Evolutionary conservation across 2,113 vertebrate species (phyloP), one percentile per base, ranked within the genome.

Genomic region (Puffinus mauretanicus): DNA sequence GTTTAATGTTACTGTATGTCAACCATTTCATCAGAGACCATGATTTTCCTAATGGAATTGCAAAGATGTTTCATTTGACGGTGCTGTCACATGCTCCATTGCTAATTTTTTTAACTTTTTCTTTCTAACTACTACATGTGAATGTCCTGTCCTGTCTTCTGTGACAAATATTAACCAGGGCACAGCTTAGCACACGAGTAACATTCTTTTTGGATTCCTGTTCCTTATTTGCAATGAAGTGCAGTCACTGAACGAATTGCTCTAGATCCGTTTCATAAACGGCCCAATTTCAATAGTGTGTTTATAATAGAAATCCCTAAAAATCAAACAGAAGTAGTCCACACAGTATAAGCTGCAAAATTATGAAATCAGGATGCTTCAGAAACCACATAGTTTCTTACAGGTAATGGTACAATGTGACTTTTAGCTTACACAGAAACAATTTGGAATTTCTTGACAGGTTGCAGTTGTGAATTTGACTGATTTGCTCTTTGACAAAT

Each of bases 251-350:
- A 72, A 4, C 0, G 5, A 21, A 27, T n/a, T 61, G 57, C 60
- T 67, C 0, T 24, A 58, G 82, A 8, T 13, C 65, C 10, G 1
- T 30, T 75, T 27, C 84, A 32, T 42, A 19, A 38, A 4, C 88
- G 83, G 34, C 69, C 66, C 44, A 2, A 16, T 20, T 11, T 36
- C 44, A 26, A 4, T 0, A 2, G 1, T 0, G 4, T 3, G 7
- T 13, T 49, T 15, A 0, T 3, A 2, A 34, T 2, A 61, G 7
- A 8, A 8, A 5, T 2, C 86, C 90, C 79, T n/a, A 30, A 75
- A 77, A 94, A 61, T 14, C 91, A 71, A 76, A 10, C 34, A 64
- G 62, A 51, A 71, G 42, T 6, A 61, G 26, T 54, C 22, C 40
- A 9, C 25, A 1, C n/a, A 2, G 14, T 0, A 4, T 3, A 27